These are phyloP conservation scores for Cyprinodon brontotheroides DNA, from an alignment of 2,113 vertebrate genomes.

Conservation along the genomic window DNA sequence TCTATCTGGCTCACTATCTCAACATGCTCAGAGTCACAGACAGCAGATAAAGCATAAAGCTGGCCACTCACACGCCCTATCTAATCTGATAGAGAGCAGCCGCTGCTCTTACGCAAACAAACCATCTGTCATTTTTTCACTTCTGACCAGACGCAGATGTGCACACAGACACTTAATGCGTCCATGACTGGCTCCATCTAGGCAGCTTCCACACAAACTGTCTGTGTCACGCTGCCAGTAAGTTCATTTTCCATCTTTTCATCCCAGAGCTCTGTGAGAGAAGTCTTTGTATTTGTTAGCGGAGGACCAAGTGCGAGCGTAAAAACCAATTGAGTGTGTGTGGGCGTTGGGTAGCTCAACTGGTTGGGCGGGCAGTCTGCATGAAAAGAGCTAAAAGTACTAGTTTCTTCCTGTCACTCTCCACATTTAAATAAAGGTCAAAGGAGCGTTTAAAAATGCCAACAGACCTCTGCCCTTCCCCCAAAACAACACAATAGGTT, in stretches of 20 bases:
- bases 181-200: conserved; percentile 1
- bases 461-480: too few relatives aligned
- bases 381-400: not conserved
- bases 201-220: conserved; percentile 6
- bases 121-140: conserved; percentile 27
- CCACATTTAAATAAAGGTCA: conserved; percentile 4
- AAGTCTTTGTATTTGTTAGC: conserved; percentile 42
- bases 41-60: conserved; percentile 49
- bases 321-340: conserved; percentile 3
- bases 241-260: conserved; percentile 48
- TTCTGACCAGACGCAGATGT: conserved; percentile 39
- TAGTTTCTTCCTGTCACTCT: not conserved
- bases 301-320: conserved; percentile 32
- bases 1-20: conserved; percentile 30
- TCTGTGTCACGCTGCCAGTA: not conserved
- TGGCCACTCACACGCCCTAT: conserved; percentile 34
- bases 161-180: not conserved
- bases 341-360: conserved; percentile 1
- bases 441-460: not conserved
- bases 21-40: conserved; percentile 30
- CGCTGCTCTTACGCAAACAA: conserved; percentile 43
- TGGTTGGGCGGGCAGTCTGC: not conserved
- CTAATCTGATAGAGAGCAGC: conserved; percentile 55
- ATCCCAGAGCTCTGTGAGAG: conserved; percentile 33
- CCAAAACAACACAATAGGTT: not conserved